These are phyloP conservation scores for Parnassius mnemosyne DNA, from an alignment of 2,888 invertebrate species.

Conservation along the genomic window DNA sequence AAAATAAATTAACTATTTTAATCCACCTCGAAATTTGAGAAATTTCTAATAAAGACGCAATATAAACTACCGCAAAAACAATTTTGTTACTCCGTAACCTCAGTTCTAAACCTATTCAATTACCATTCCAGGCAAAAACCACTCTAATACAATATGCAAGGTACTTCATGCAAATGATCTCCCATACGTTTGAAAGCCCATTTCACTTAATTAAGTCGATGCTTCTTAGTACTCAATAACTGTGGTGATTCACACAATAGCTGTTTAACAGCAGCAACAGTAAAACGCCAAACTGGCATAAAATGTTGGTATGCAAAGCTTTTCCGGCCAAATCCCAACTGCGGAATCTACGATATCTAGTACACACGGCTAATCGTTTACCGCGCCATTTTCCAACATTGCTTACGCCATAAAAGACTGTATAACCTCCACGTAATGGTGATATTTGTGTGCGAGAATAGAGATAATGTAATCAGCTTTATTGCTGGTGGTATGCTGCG, in stretches of 20 bases:
- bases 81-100: no score
- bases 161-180: constrained; percentile 4
- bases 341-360: constrained; percentile 29
- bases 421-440: neutral
- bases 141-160: constrained; percentile 12
- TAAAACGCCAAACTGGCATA: constrained; percentile 39
- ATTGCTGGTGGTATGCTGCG: constrained; percentile 18
- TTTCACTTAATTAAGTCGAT: constrained; percentile 10
- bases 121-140: neutral
- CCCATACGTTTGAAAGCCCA: constrained; percentile 11
- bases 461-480: constrained; percentile 26
- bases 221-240: constrained; percentile 6
- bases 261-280: constrained; percentile 38
- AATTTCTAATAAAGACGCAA: no score
- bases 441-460: constrained; percentile 2
- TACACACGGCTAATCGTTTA: constrained; percentile 23
- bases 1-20: no score
- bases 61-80: no score
- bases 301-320: constrained; percentile 46
- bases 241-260: constrained; percentile 20
- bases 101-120: neutral
- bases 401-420: constrained; percentile 8
- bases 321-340: constrained; percentile 49
- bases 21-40: no score
- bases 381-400: constrained; percentile 7